These are phyloP conservation scores for Rhamnusium bicolor DNA, from an alignment of 2,888 invertebrate species.

Conservation along the genomic window DNA sequence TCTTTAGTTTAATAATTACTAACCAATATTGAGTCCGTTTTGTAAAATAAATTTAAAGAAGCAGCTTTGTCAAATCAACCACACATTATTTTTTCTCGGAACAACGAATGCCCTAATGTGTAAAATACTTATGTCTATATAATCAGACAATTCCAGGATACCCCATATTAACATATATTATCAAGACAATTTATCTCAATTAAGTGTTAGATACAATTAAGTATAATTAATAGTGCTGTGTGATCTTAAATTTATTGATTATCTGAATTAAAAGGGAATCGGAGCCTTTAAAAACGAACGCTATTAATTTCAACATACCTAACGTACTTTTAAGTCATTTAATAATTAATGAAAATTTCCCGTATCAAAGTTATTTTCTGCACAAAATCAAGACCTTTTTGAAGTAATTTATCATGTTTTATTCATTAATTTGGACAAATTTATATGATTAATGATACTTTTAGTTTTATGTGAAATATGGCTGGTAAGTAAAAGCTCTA, in stretches of 20 bases:
- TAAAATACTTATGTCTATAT: no score
- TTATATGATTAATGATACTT: slow-evolving; percentile 27
- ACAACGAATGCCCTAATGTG: no score
- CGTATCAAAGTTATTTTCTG: slow-evolving; percentile 23
- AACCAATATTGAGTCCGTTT: no score
- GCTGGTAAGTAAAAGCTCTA: slow-evolving; percentile 13
- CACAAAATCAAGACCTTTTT: slow-evolving; percentile 26
- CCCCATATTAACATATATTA: not conserved
- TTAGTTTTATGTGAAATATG: slow-evolving; percentile 22
- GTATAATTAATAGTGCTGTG: not conserved
- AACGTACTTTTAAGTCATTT: slow-evolving; percentile 20
- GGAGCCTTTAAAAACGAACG: not conserved
- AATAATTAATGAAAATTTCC: slow-evolving; percentile 24
- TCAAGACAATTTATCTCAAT: not conserved
- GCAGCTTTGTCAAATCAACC: no score
- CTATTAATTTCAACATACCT: slow-evolving; percentile 19
- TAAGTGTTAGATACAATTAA: not conserved
- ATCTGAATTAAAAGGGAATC: not conserved
- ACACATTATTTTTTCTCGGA: no score
- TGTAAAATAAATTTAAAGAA: no score
- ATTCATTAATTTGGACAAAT: slow-evolving; percentile 32
- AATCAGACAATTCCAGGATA: not conserved
- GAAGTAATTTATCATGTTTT: slow-evolving; percentile 23
- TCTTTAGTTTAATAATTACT: no score
- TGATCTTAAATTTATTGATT: slow-evolving; percentile 12